phyloP scores from a whole-genome alignment of 2,113 vertebrate genomes.

The Odontophorus gujanensis region DNA sequence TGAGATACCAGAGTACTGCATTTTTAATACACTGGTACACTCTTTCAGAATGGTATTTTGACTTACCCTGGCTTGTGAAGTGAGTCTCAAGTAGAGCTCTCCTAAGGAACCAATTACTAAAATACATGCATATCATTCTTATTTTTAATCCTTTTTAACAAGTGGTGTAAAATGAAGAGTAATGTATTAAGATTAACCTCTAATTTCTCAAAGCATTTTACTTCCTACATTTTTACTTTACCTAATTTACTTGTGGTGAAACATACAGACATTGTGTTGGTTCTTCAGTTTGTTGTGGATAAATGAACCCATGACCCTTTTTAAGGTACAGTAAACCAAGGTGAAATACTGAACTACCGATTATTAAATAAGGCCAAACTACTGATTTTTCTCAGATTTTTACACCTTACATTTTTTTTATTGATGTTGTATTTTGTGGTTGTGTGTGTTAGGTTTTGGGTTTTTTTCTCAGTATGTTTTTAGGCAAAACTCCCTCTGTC shows the following conservation, averaged over 20 bases:
- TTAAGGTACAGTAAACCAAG: background rate
- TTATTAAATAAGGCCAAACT: background rate
- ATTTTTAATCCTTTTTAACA: background rate
- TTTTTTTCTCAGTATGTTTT: background rate
- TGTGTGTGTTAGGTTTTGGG: background rate
- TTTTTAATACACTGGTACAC: constrained; percentile 29
- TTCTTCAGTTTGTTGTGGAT: background rate
- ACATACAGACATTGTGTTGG: background rate
- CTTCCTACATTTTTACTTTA: background rate
- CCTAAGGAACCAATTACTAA: background rate
- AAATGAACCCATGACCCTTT: background rate
- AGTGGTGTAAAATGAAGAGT: background rate
- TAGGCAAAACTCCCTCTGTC: background rate
- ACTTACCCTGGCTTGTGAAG: background rate
- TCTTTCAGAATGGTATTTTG: constrained; percentile 22
- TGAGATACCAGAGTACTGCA: constrained; percentile 46
- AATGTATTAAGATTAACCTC: background rate
- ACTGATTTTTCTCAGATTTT: background rate
- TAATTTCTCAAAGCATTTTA: background rate
- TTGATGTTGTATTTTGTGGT: background rate
- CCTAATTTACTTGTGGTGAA: background rate
- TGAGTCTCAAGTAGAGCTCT: background rate
- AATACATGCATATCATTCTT: background rate
- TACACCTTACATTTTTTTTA: rapidly evolving
- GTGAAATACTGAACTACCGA: background rate